Conservation (phyloP, 2,797 vertebrate genomes). For the Sandelia bainsii region DNA sequence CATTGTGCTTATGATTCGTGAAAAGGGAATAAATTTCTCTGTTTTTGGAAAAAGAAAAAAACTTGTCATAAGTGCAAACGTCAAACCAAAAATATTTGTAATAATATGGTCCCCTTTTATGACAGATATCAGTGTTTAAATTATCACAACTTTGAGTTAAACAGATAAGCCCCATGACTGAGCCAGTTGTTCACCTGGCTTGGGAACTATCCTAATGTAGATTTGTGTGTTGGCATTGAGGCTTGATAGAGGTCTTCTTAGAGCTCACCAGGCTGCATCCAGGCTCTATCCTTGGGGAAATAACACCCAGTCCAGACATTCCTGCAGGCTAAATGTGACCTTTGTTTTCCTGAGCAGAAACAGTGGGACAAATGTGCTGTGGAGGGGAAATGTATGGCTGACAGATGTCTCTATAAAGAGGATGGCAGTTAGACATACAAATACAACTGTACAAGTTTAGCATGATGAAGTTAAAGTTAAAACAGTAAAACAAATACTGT, state of each 20-base stretch:
- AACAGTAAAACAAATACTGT: not conserved
- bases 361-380: slow-evolving; percentile 46
- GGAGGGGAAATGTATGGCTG: slow-evolving; percentile 51
- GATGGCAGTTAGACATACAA: slow-evolving; percentile 13
- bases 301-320: slow-evolving; percentile 77
- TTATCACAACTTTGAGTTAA: not conserved
- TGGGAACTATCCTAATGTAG: not conserved
- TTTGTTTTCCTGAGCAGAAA: slow-evolving; percentile 72
- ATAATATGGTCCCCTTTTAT: too few relatives aligned
- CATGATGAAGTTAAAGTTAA: not conserved
- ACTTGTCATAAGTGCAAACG: too few relatives aligned
- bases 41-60: too few relatives aligned
- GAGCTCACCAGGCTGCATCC: slow-evolving; percentile 37
- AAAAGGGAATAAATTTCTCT: too few relatives aligned
- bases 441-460: not conserved
- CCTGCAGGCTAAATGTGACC: slow-evolving; percentile 78
- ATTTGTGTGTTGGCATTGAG: not conserved
- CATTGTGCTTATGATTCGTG: too few relatives aligned
- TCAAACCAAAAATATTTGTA: too few relatives aligned
- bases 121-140: not conserved
- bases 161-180: not conserved
- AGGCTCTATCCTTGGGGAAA: slow-evolving; percentile 62
- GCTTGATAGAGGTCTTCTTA: slow-evolving; percentile 27
- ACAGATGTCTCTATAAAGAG: slow-evolving; percentile 66
- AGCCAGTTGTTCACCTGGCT: slow-evolving; percentile 1